Conservation (phyloP, 2,888 invertebrate genomes). For the Elmis aenea region DNA sequence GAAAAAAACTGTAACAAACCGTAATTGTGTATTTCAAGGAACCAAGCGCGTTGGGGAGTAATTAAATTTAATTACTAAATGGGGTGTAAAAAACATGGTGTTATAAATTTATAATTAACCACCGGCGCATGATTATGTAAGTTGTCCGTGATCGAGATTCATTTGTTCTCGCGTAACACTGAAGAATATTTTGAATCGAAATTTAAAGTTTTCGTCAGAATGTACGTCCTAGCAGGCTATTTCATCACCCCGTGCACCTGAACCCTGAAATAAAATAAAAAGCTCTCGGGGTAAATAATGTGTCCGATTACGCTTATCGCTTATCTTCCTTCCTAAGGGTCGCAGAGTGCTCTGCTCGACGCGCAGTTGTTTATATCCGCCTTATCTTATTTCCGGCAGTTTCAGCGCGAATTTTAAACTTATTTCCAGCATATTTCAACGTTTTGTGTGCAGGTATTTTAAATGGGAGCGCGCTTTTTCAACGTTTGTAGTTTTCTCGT, state of each 20-base stretch:
- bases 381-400: constrained; percentile 37
- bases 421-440: constrained; percentile 27
- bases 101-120: constrained; percentile 33
- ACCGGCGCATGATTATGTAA: no score
- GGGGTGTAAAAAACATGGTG: constrained; percentile 33
- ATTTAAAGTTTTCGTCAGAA: constrained; percentile 24
- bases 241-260: constrained; percentile 27
- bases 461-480: constrained; percentile 22
- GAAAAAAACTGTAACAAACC: constrained; percentile 22
- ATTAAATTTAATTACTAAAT: constrained; percentile 40
- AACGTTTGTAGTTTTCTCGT: constrained; percentile 18
- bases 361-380: constrained; percentile 38
- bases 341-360: constrained; percentile 22
- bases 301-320: constrained; percentile 42
- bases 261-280: constrained; percentile 29
- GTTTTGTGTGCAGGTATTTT: constrained; percentile 23
- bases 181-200: constrained; percentile 18
- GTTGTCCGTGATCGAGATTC: no score
- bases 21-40: constrained; percentile 27
- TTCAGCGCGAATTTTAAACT: constrained; percentile 30
- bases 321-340: constrained; percentile 34
- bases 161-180: no score
- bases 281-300: constrained; percentile 37
- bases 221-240: constrained; percentile 22
- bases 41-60: constrained; percentile 28